Evolutionary conservation across 2,113 vertebrate genomes (phyloP).

Genomic region (Choloepus hoffmanni): DNA sequence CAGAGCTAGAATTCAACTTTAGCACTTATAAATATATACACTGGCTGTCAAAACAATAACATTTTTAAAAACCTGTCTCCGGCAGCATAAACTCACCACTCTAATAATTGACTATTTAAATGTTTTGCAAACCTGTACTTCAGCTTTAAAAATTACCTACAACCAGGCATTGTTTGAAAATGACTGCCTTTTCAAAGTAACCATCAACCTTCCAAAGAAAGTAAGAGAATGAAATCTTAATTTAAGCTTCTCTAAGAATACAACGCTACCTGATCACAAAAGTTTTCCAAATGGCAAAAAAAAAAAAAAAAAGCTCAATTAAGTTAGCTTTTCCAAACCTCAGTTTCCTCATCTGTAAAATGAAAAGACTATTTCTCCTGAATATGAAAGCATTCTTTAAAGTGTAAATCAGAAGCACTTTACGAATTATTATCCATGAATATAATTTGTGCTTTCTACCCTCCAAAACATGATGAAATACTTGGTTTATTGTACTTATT

Average conservation of each 20-base stretch:
- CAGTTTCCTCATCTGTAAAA: conserved; percentile 17
- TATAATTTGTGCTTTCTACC: conserved; percentile 11
- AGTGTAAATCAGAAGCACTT: not conserved
- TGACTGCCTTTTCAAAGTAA: conserved; percentile 51
- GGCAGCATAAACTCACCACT: not conserved
- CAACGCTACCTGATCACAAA: not conserved
- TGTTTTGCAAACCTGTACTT: conserved; percentile 42
- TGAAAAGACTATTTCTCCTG: not conserved
- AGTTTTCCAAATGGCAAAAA: conserved; percentile 9
- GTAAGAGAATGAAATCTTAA: conserved; percentile 16
- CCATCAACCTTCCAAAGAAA: conserved; percentile 57
- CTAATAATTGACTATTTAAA: conserved; percentile 35
- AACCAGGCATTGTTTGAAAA: not conserved
- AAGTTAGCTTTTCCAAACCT: conserved; percentile 11
- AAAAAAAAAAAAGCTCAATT: not conserved
- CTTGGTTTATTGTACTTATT: no score
- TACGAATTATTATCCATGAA: not conserved
- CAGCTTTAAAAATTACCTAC: conserved; percentile 56
- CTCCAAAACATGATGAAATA: not conserved
- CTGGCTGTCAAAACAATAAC: not conserved
- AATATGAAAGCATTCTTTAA: conserved; percentile 30
- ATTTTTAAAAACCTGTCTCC: not conserved
- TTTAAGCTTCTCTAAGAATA: conserved; percentile 5
- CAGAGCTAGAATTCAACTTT: conserved; percentile 28
- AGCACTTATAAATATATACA: not conserved